Evolutionary conservation across 2,888 invertebrate species (phyloP).

Genomic region (Lissonota sp.): DNA sequence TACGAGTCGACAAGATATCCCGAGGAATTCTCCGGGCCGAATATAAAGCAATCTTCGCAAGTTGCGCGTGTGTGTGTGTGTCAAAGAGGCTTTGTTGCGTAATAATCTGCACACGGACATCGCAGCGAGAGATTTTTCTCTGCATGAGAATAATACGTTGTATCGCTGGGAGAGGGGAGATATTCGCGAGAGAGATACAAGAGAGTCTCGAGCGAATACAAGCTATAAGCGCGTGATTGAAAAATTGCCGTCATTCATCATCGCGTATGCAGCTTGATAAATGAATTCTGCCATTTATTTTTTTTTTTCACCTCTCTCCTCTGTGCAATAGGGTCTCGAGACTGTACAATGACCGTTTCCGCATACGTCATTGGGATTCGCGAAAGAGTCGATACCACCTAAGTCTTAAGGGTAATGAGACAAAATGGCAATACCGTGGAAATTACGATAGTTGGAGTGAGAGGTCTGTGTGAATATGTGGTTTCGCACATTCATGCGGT

Average conservation of each 20-base stretch:
- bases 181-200: neutral
- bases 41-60: too few species aligned
- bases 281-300: constrained; percentile 25
- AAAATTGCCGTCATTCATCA: constrained; percentile 55
- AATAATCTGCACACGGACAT: constrained; percentile 2
- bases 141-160: neutral
- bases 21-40: too few species aligned
- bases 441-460: neutral
- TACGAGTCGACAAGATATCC: too few species aligned
- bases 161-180: too few species aligned
- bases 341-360: constrained; percentile 12
- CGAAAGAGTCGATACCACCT: neutral
- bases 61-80: too few species aligned
- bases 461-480: constrained; percentile 34
- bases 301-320: neutral
- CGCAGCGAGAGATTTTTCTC: neutral
- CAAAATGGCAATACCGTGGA: neutral
- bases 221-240: constrained; percentile 30
- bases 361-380: neutral
- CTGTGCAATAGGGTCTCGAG: neutral
- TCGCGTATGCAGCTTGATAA: constrained; percentile 45
- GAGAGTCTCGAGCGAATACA: constrained; percentile 5
- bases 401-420: neutral
- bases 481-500: constrained; percentile 41
- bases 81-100: constrained; percentile 18